phyloP scores from a whole-genome alignment of 2,113 vertebrate species.

The Cranoglanis bouderius region DNA sequence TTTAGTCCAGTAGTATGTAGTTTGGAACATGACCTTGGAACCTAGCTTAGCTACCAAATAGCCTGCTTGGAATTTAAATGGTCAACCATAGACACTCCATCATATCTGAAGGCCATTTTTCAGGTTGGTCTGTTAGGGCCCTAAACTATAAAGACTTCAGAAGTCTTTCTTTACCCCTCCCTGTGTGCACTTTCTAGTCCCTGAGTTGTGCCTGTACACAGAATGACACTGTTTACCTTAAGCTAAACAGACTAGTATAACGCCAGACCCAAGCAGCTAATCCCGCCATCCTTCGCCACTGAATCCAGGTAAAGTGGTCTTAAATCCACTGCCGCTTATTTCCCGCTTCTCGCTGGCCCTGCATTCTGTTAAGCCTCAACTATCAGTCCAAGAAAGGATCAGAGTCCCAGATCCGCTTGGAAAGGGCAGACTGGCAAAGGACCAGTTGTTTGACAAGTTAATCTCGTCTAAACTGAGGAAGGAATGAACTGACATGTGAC shows the following conservation, averaged over 20 bases:
- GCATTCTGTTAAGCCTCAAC: slow-evolving; percentile 59
- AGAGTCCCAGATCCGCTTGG: slow-evolving; percentile 73
- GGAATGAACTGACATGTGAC: slow-evolving; percentile 59
- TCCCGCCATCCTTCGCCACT: slow-evolving; percentile 74
- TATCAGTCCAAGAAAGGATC: slow-evolving; percentile 74
- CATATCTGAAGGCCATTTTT: not conserved
- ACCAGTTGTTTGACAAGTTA: slow-evolving; percentile 79
- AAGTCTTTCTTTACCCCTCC: not conserved
- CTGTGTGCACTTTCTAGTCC: slow-evolving; percentile 37
- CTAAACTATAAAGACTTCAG: slow-evolving; percentile 1
- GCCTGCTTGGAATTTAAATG: not conserved
- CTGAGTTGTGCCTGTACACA: slow-evolving; percentile 47
- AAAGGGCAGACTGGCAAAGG: slow-evolving; percentile 74
- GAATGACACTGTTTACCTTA: slow-evolving; percentile 16
- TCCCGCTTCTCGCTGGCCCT: slow-evolving; percentile 35
- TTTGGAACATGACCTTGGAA: not conserved
- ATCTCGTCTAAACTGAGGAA: slow-evolving; percentile 72
- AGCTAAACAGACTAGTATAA: slow-evolving; percentile 68
- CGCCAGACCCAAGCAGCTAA: slow-evolving; percentile 71
- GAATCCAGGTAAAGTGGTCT: slow-evolving; percentile 81
- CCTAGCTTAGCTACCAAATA: not conserved
- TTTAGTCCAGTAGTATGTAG: not conserved
- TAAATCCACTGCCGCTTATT: slow-evolving; percentile 67
- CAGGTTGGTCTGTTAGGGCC: not conserved
- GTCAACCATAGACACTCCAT: not conserved